Evolutionary conservation across 2,113 vertebrate genomes (phyloP).

Genomic region (Semnopithecus entellus): DNA sequence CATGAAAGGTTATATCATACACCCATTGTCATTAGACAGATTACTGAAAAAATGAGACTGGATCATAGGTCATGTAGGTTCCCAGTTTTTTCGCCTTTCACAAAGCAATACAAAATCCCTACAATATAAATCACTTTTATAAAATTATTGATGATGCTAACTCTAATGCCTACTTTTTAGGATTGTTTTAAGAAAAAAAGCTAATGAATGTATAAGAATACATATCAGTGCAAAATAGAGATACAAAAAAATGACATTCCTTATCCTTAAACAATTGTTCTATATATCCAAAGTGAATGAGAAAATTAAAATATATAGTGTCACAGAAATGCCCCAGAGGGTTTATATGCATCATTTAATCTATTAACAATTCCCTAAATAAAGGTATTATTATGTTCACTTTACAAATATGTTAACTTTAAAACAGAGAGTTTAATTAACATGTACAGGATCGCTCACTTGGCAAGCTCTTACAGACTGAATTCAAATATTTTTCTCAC

Average conservation of each 20-base stretch:
- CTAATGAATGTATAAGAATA: neutral
- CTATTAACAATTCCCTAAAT: neutral
- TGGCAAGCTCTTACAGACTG: neutral
- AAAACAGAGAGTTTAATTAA: neutral
- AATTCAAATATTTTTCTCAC: neutral
- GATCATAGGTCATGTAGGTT: neutral
- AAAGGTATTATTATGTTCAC: neutral
- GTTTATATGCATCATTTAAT: neutral
- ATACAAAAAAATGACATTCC: neutral
- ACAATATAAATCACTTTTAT: neutral
- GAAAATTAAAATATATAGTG: neutral
- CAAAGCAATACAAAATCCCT: neutral
- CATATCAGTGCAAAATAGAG: neutral
- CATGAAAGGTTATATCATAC: neutral
- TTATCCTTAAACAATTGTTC: neutral
- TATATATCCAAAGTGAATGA: neutral
- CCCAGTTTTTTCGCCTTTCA: neutral
- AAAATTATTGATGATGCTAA: neutral
- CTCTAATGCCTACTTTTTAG: neutral
- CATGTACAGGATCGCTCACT: neutral
- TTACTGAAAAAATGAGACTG: neutral
- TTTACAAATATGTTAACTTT: neutral
- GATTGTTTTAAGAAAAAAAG: neutral
- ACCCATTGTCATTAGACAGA: accelerated
- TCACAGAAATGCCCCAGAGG: neutral